Percentiles rank a stretch among this genome's conserved stretches.
phyloP scores from a whole-genome alignment of 2,888 invertebrate species.

The Antheraea yamamai region DNA sequence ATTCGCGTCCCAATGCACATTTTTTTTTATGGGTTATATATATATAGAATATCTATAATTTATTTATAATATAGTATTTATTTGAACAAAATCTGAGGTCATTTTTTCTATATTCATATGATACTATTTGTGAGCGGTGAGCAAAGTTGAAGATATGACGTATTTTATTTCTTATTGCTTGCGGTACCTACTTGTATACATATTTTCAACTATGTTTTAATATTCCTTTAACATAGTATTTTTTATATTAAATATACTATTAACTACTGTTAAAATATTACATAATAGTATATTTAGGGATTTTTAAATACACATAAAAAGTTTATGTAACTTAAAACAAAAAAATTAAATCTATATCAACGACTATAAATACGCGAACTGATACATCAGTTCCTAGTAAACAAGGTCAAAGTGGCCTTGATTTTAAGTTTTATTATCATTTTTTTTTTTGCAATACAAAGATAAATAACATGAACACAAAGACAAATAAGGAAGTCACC shows the following conservation, averaged over 20 bases:
- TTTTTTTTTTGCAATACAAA: slow-evolving; percentile 67
- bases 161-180: not conserved
- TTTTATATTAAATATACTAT: not conserved
- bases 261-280: slow-evolving; percentile 54
- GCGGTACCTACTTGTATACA: not conserved
- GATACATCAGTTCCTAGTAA: slow-evolving; percentile 69
- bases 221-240: not conserved
- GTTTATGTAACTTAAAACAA: slow-evolving; percentile 15
- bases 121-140: not conserved
- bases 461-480: slow-evolving; percentile 66
- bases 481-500: slow-evolving; percentile 74
- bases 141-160: not conserved
- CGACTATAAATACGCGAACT: slow-evolving; percentile 55
- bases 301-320: not conserved
- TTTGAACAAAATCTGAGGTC: not conserved
- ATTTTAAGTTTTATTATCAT: slow-evolving; percentile 65
- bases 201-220: not conserved
- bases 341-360: slow-evolving; percentile 45
- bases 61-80: not conserved
- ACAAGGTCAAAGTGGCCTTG: slow-evolving; percentile 75
- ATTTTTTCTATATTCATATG: not conserved
- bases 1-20: slow-evolving; percentile 63
- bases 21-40: not conserved
- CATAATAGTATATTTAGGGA: slow-evolving; percentile 29
- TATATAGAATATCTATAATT: no score